Evolutionary conservation across 2,113 vertebrate species (phyloP).

Genomic region (Zingel zingel): DNA sequence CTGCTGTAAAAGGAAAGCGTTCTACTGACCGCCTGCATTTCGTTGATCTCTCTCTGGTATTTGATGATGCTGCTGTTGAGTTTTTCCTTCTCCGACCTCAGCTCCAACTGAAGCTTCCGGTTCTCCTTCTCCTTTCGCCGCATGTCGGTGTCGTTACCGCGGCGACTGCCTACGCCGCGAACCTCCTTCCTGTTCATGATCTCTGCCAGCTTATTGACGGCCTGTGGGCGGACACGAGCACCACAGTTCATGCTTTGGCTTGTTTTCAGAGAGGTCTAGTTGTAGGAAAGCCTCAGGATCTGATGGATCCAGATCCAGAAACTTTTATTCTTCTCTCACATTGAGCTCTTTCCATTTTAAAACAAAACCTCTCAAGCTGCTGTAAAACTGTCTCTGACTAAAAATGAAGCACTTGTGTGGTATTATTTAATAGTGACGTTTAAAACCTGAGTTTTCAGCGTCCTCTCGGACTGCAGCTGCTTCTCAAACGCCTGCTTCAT

Average conservation of each 20-base stretch:
- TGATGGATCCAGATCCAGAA: background rate
- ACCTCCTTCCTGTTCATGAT: conserved; percentile 97
- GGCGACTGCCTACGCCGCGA: conserved; percentile 88
- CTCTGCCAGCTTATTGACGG: conserved; percentile 98
- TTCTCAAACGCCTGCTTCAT: conserved; percentile 94
- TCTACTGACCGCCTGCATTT: conserved; percentile 94
- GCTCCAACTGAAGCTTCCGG: conserved; percentile 95
- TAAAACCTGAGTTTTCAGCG: conserved; percentile 93
- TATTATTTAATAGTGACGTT: too few relatives aligned
- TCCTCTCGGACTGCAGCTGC: conserved; percentile 93
- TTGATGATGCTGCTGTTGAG: conserved; percentile 97
- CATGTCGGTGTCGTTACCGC: conserved; percentile 95
- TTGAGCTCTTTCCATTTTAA: background rate
- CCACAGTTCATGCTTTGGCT: background rate
- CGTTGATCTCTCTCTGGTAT: conserved; percentile 97
- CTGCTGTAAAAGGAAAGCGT: background rate
- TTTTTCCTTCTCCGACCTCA: conserved; percentile 96
- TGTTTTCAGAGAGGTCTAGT: background rate
- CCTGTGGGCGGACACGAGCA: conserved; percentile 74
- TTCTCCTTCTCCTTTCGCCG: conserved; percentile 98
- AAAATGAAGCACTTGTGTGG: background rate
- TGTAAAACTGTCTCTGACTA: too few relatives aligned
- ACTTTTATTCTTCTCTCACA: too few relatives aligned
- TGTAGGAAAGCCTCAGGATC: background rate
- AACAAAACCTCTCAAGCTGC: too few relatives aligned